Conservation (phyloP, 2,113 vertebrate genomes). For the Himantopus leucocephalus region DNA sequence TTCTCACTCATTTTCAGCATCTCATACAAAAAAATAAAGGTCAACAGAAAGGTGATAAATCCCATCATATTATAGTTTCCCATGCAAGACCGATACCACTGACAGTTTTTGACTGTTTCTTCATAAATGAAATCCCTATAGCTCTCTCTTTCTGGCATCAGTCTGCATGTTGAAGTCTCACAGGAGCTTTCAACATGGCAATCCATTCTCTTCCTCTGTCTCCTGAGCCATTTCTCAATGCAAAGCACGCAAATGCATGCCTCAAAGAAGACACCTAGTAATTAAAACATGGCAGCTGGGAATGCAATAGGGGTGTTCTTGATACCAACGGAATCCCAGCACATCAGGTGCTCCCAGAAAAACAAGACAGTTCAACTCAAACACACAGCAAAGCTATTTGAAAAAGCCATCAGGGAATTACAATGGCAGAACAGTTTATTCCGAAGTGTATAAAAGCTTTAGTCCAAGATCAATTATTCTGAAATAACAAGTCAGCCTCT, state of each 20-base stretch:
- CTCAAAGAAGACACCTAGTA: background rate
- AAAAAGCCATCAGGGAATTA: background rate
- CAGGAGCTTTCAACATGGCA: background rate
- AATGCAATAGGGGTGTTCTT: background rate
- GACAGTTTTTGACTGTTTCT: background rate
- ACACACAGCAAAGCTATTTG: background rate
- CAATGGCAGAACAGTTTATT: background rate
- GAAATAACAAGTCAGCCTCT: background rate
- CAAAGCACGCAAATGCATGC: background rate
- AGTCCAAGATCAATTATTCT: background rate
- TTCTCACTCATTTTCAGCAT: background rate
- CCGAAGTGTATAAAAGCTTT: background rate
- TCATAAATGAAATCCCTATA: background rate
- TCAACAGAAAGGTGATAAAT: background rate
- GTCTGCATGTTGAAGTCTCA: background rate
- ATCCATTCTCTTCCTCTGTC: background rate
- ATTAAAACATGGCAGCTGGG: background rate
- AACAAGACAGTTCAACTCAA: background rate
- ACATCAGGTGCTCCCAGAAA: background rate
- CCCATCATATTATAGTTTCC: background rate
- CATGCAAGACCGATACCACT: background rate
- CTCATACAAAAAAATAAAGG: background rate
- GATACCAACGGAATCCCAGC: background rate
- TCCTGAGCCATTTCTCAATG: background rate
- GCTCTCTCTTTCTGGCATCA: background rate